These are phyloP conservation scores for Salmo trutta DNA, from an alignment of 2,797 vertebrate genomes.

Conservation along the genomic window DNA sequence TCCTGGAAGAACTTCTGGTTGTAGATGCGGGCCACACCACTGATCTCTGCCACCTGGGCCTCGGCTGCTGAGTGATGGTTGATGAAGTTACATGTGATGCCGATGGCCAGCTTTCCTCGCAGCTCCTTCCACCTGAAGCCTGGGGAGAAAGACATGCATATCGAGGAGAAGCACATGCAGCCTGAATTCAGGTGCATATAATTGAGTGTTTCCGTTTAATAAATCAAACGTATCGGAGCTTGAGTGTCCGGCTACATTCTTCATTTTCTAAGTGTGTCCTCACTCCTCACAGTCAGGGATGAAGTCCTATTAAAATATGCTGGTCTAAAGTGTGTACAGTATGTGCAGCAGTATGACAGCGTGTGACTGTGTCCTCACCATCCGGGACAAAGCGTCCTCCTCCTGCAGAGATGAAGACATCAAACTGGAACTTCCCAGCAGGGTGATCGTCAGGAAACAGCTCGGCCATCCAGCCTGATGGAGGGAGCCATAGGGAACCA, in stretches of 20 bases:
- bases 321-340: background rate
- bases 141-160: conserved; percentile 45
- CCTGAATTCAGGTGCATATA: background rate
- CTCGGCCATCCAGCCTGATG: conserved; percentile 81
- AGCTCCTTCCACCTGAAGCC: conserved; percentile 90
- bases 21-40: conserved; percentile 92
- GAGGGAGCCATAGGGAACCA: background rate
- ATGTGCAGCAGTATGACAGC: background rate
- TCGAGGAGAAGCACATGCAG: background rate
- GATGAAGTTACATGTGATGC: conserved; percentile 92
- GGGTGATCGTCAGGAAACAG: conserved; percentile 78
- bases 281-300: conserved; percentile 84
- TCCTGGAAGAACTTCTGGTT: conserved; percentile 96
- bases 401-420: conserved; percentile 90
- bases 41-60: conserved; percentile 91
- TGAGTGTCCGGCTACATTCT: background rate
- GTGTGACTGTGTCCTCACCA: conserved; percentile 67
- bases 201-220: background rate
- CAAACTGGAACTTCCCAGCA: conserved; percentile 81
- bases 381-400: conserved; percentile 89
- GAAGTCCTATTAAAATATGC: conserved; percentile 53
- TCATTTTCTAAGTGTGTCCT: background rate
- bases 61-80: conserved; percentile 83
- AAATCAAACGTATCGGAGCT: background rate
- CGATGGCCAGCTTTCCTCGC: conserved; percentile 91